Conservation (phyloP, 2,797 vertebrate genomes). For the Astyanax mexicanus region DNA sequence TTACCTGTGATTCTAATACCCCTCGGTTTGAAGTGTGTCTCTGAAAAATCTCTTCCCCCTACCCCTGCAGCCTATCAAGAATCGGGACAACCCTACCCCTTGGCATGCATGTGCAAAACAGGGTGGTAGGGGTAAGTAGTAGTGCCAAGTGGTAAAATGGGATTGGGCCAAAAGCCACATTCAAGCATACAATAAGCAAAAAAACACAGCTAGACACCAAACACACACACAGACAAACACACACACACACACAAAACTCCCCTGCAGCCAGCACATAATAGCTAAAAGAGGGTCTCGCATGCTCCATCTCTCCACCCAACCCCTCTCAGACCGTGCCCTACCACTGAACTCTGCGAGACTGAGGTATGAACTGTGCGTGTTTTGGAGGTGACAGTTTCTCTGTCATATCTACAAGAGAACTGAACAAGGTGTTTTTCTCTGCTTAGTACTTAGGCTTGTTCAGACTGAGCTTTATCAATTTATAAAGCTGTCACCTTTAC, state of each 20-base stretch:
- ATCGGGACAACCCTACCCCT: too few relatives aligned
- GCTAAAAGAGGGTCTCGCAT: slow-evolving; percentile 28
- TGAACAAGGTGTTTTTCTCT: slow-evolving; percentile 44
- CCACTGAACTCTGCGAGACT: slow-evolving; percentile 70
- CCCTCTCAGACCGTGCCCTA: slow-evolving; percentile 60
- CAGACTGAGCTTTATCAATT: slow-evolving; percentile 43
- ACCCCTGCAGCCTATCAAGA: too few relatives aligned
- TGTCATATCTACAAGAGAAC: slow-evolving; percentile 28
- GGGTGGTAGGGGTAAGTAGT: too few relatives aligned
- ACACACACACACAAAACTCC: slow-evolving; percentile 8
- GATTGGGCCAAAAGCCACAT: background rate
- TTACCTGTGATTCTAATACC: too few relatives aligned
- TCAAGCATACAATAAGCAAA: background rate
- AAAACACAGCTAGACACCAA: too few relatives aligned
- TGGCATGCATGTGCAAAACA: too few relatives aligned
- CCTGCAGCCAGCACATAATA: slow-evolving; percentile 7
- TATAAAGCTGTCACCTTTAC: slow-evolving; percentile 49
- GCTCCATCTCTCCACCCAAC: slow-evolving; percentile 51
- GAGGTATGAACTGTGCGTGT: slow-evolving; percentile 66
- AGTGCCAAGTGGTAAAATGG: too few relatives aligned
- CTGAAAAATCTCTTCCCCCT: too few relatives aligned
- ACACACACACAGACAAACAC: background rate
- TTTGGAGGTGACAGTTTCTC: slow-evolving; percentile 25
- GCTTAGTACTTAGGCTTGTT: slow-evolving; percentile 33
- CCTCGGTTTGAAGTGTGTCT: too few relatives aligned